A percentile compares a stretch with the other conserved stretches of the same genome.
Evolutionary conservation across 2,797 vertebrate genomes (phyloP).

Genomic region (Melanotaenia parkinsoni): DNA sequence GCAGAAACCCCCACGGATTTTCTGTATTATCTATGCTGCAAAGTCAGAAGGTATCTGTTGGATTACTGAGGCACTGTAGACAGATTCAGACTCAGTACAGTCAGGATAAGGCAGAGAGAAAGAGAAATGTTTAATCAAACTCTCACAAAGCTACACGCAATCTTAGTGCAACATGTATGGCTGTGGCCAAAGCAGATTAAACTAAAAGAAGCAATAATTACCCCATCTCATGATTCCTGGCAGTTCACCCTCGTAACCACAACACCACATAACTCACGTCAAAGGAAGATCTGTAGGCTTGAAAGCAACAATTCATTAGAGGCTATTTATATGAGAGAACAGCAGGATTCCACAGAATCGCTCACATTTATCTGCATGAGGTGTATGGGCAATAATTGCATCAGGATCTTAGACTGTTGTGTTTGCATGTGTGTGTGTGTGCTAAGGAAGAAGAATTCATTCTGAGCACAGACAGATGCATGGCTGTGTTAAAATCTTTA

Average conservation of each 20-base stretch:
- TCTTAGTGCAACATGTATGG: slow-evolving; percentile 34
- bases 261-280: slow-evolving; percentile 61
- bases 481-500: slow-evolving; percentile 23
- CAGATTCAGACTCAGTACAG: slow-evolving; percentile 1
- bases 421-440: background rate
- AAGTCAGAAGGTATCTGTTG: background rate
- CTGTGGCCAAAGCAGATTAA: slow-evolving; percentile 28
- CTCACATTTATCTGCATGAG: slow-evolving; percentile 61
- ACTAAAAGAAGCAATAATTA: slow-evolving; percentile 53
- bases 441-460: slow-evolving; percentile 43
- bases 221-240: slow-evolving; percentile 45
- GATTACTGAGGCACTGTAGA: too few relatives aligned
- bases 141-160: slow-evolving; percentile 33
- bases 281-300: slow-evolving; percentile 45
- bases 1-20: background rate
- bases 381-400: slow-evolving; percentile 67
- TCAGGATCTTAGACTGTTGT: slow-evolving; percentile 53
- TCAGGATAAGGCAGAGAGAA: background rate
- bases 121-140: background rate
- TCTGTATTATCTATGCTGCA: background rate
- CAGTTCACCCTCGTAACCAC: slow-evolving; percentile 29
- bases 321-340: slow-evolving; percentile 62
- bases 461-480: slow-evolving; percentile 8
- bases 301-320: slow-evolving; percentile 62
- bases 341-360: slow-evolving; percentile 52